phyloP scores from a whole-genome alignment of 92 coral and sea anemone genomes.

The Anthopleura xanthogrammica region DNA sequence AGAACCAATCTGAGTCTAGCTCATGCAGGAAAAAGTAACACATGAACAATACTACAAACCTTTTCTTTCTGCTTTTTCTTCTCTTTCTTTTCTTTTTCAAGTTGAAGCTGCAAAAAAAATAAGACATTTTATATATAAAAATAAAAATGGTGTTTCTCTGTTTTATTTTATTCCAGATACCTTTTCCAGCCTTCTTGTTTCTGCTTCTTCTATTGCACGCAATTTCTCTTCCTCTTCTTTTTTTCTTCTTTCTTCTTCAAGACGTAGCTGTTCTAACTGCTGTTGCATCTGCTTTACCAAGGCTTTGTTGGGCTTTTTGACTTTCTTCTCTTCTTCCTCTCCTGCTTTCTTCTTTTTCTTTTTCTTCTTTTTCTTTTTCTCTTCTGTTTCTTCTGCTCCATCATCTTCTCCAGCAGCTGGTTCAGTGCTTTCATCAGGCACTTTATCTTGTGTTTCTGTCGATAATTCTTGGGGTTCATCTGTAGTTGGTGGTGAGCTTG shows the following conservation, averaged over 20 bases:
- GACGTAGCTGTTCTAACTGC: slow-evolving; percentile 74
- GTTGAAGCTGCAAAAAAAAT: slow-evolving; percentile 64
- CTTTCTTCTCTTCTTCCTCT: slow-evolving; percentile 85
- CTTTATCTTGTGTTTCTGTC: slow-evolving; percentile 14
- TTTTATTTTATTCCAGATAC: slow-evolving; percentile 19
- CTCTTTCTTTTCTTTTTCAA: slow-evolving; percentile 93
- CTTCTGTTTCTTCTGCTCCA: slow-evolving; percentile 72
- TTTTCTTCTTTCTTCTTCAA: slow-evolving; percentile 76
- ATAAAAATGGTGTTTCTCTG: not conserved
- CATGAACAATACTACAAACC: slow-evolving; percentile 31
- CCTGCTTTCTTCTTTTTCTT: slow-evolving; percentile 87
- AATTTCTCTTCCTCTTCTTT: slow-evolving; percentile 85
- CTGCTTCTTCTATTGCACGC: slow-evolving; percentile 87
- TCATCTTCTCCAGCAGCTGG: slow-evolving; percentile 50
- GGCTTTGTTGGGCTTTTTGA: slow-evolving; percentile 88
- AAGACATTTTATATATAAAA: not conserved
- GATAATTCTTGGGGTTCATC: slow-evolving; percentile 15
- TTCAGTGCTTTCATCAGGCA: slow-evolving; percentile 6
- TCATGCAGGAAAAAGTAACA: too few relatives aligned
- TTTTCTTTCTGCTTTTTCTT: slow-evolving; percentile 93
- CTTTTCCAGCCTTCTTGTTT: slow-evolving; percentile 88
- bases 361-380: slow-evolving; percentile 78
- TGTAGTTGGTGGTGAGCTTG: not conserved
- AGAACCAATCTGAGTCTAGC: not conserved
- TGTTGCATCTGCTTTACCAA: slow-evolving; percentile 97